phyloP scores from a whole-genome alignment of 2,888 invertebrate species.

The Orthosia gracilis region DNA sequence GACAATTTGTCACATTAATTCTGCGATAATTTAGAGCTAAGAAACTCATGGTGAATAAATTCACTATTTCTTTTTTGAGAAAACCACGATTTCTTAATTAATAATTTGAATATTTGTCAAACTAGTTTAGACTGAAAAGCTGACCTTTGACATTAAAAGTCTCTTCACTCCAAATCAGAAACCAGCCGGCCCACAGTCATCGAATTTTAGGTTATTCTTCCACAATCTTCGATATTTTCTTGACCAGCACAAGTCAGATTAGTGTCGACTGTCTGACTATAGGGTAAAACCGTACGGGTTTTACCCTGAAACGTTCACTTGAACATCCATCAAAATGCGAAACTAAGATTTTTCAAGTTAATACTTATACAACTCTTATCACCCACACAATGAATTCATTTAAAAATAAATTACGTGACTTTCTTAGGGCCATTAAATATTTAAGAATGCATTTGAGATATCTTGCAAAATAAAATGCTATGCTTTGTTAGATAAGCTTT shows the following conservation, averaged over 20 bases:
- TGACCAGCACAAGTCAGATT: too few species aligned
- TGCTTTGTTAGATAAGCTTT: constrained; percentile 61
- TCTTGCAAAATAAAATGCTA: constrained; percentile 55
- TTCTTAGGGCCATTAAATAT: constrained; percentile 27
- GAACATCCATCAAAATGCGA: background rate
- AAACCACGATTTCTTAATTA: background rate
- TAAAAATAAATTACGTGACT: constrained; percentile 17
- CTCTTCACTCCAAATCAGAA: too few species aligned
- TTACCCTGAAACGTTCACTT: background rate
- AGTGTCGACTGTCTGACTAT: too few species aligned
- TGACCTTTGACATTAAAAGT: background rate
- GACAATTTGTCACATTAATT: too few species aligned
- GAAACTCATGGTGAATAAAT: too few species aligned
- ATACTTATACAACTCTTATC: constrained; percentile 5
- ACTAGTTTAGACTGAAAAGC: background rate
- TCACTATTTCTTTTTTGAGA: too few species aligned
- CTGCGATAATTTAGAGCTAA: too few species aligned
- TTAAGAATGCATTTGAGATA: constrained; percentile 62
- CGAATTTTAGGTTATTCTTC: too few species aligned
- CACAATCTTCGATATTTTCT: too few species aligned
- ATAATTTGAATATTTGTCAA: background rate
- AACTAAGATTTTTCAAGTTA: background rate
- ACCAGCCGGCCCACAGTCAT: too few species aligned
- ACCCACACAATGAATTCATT: constrained; percentile 16
- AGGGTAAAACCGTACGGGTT: too few species aligned